Evolutionary conservation across 2,888 invertebrate genomes (phyloP).

Genomic region (Allophyes oxyacanthae): DNA sequence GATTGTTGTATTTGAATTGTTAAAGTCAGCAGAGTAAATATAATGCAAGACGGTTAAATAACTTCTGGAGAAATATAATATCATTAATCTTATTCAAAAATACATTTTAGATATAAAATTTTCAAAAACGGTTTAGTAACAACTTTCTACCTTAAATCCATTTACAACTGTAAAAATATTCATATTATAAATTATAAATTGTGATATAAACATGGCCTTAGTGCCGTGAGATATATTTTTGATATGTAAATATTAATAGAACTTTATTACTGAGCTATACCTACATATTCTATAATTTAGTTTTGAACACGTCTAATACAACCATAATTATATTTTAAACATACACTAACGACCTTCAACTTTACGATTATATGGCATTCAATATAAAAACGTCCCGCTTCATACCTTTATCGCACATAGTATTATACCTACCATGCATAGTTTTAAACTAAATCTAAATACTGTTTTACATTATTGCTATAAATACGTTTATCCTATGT

Average conservation of each 20-base stretch:
- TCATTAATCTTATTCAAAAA: neutral
- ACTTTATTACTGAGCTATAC: constrained; percentile 29
- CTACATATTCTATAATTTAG: constrained; percentile 41
- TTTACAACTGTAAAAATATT: constrained; percentile 20
- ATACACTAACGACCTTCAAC: constrained; percentile 39
- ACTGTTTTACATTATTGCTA: constrained; percentile 47
- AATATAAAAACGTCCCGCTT: constrained; percentile 29
- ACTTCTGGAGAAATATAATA: neutral
- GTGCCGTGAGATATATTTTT: constrained; percentile 18
- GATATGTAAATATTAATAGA: constrained; percentile 34
- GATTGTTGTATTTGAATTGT: constrained; percentile 6
- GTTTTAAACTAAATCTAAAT: constrained; percentile 43
- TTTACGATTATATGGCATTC: constrained; percentile 55
- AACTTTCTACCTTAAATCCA: neutral
- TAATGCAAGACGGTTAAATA: constrained; percentile 5
- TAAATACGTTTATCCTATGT: constrained; percentile 22
- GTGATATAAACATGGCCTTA: constrained; percentile 18
- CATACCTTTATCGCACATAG: constrained; percentile 18
- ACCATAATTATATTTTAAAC: constrained; percentile 54
- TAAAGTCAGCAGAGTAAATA: constrained; percentile 4
- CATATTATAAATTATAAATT: constrained; percentile 13
- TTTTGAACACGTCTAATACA: constrained; percentile 58
- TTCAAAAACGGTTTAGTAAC: neutral
- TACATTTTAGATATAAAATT: neutral
- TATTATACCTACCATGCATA: constrained; percentile 6